phyloP scores from a whole-genome alignment of 2,113 vertebrate species.

The Amphilophus citrinellus region DNA sequence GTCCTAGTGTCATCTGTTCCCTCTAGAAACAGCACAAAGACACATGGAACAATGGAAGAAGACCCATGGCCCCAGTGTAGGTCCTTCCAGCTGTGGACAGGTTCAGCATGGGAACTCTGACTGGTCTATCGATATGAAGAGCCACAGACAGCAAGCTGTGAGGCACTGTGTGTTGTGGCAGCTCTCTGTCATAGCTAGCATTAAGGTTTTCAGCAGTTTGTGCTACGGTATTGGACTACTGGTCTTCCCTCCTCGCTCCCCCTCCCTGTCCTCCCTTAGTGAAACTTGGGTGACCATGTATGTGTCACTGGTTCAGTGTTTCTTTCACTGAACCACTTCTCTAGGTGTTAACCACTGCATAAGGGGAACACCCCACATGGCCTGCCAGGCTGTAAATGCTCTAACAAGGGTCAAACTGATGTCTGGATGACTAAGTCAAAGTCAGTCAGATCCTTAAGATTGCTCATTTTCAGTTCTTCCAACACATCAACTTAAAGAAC shows the following conservation, averaged over 20 bases:
- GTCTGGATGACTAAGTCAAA: background rate
- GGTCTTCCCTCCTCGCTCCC: background rate
- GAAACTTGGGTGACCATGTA: background rate
- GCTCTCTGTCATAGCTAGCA: background rate
- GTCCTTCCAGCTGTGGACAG: background rate
- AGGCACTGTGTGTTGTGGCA: background rate
- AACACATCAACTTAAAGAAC: background rate
- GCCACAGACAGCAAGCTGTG: background rate
- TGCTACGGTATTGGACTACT: background rate
- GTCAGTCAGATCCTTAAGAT: background rate
- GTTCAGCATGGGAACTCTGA: background rate
- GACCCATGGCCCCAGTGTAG: background rate
- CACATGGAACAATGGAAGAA: background rate
- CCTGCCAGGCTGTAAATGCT: background rate
- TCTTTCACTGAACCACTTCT: background rate
- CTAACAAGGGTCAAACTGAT: background rate
- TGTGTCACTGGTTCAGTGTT: background rate
- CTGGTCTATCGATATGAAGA: background rate
- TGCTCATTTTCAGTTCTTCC: background rate
- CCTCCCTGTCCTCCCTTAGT: background rate
- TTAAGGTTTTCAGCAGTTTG: background rate
- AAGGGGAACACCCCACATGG: background rate
- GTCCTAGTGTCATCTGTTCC: background rate
- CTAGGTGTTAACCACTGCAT: background rate
- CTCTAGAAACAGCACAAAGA: background rate